Evolutionary conservation across 2,113 vertebrate genomes (phyloP).

Genomic region (Rhynchomys soricoides): DNA sequence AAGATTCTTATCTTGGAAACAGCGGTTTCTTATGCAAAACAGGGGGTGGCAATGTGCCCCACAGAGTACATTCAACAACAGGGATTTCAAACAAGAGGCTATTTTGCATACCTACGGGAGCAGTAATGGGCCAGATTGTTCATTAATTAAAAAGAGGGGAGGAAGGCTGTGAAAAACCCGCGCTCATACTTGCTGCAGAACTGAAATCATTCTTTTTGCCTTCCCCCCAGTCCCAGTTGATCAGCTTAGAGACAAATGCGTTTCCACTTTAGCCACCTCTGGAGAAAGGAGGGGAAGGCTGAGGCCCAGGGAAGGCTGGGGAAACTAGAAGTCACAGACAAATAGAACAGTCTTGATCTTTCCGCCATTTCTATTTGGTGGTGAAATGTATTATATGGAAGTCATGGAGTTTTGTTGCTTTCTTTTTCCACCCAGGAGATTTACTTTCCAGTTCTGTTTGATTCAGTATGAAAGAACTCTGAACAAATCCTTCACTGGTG

Average conservation of each 20-base stretch:
- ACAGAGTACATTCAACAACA: slow-evolving; percentile 71
- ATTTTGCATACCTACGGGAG: slow-evolving; percentile 74
- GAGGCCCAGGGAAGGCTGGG: neutral
- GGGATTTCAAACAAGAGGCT: slow-evolving; percentile 75
- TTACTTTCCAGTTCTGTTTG: slow-evolving; percentile 61
- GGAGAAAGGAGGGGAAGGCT: slow-evolving; percentile 14
- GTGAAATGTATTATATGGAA: slow-evolving; percentile 42
- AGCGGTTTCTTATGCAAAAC: slow-evolving; percentile 79
- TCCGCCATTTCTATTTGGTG: slow-evolving; percentile 15
- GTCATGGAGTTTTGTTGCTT: slow-evolving; percentile 25
- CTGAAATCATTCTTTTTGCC: slow-evolving; percentile 65
- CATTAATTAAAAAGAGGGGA: slow-evolving; percentile 73
- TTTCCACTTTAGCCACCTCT: slow-evolving; percentile 28
- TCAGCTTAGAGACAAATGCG: slow-evolving; percentile 63
- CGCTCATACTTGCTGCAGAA: slow-evolving; percentile 38
- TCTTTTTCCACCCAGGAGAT: slow-evolving; percentile 23
- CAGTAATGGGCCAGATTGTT: slow-evolving; percentile 68
- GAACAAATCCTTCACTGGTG: neutral
- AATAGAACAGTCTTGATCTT: slow-evolving; percentile 38
- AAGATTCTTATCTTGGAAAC: slow-evolving; percentile 82
- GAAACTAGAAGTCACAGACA: slow-evolving; percentile 9
- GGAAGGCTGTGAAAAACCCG: slow-evolving; percentile 24
- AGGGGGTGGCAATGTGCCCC: slow-evolving; percentile 67
- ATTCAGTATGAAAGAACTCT: slow-evolving; percentile 61
- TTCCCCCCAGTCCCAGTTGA: slow-evolving; percentile 38